These are phyloP conservation scores for Cylloceria caligata DNA, from an alignment of 2,888 invertebrate species.

Conservation along the genomic window DNA sequence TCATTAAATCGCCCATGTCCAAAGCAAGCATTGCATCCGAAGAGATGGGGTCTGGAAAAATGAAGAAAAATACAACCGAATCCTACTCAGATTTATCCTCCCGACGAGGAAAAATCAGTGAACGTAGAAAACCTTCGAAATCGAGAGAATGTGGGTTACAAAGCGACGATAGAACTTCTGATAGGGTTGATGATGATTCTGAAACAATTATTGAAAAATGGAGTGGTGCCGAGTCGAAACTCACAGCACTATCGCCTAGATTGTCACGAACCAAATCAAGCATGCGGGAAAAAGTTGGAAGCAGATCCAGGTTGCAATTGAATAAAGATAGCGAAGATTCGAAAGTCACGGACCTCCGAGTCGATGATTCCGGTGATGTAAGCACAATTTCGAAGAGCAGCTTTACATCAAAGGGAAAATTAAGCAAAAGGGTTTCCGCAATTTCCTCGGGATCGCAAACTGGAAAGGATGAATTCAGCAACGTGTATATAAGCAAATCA, in stretches of 20 bases:
- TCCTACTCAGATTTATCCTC: neutral
- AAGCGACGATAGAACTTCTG: neutral
- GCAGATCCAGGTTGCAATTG: neutral
- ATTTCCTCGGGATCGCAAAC: neutral
- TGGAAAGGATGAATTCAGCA: neutral
- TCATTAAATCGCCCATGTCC: neutral
- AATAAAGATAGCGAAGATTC: constrained; percentile 3
- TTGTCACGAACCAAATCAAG: neutral
- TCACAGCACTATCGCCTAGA: neutral
- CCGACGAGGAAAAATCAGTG: neutral
- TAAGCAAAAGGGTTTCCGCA: neutral
- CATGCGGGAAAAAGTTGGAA: neutral
- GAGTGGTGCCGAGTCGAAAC: neutral
- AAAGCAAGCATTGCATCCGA: neutral
- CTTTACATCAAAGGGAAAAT: neutral
- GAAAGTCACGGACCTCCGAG: neutral
- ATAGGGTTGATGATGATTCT: neutral
- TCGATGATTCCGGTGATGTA: neutral
- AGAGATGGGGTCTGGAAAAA: neutral
- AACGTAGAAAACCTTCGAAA: neutral
- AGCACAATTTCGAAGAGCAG: constrained; percentile 1
- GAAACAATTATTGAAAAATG: neutral
- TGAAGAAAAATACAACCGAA: neutral
- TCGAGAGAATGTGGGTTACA: neutral
- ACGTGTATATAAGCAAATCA: neutral